Evolutionary conservation across 1,140 invertebrate genomes (phyloP), one percentile per base, ranked within the genome.

Genomic region (Brachionus calyciflorus): DNA sequence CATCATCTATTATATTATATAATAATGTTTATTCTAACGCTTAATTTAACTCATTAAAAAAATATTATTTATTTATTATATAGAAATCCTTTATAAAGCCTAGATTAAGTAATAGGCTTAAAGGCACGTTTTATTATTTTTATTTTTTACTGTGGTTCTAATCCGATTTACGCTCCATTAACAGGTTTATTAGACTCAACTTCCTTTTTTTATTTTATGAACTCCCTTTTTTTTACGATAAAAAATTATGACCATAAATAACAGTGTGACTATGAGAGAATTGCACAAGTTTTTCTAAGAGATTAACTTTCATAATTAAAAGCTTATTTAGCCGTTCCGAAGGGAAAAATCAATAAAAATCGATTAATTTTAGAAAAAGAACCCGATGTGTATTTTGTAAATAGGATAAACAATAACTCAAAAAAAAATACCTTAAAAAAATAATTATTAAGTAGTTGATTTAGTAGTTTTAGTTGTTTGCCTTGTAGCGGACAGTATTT

Each of bases 351-450:
- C 55, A 60, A 37, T 37, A 37, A 12, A 37, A 60, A 60, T 60
- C 26, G 30, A 37, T 60, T 33, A 60, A 60, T 37, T 17, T 33
- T 37, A 37, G 4, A 5, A 37, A 37, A 37, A 37, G n/a, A n/a
- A n/a, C n/a, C n/a, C n/a, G n/a, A n/a, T n/a, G n/a, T n/a, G n/a
- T 37, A 37, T 9, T 9, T 37, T 37, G 9, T 37, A 37, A 37
- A 37, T 5, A 37, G 3, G 9, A 37, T 37, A 37, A 37, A 9
- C n/a, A n/a, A n/a, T n/a, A n/a, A n/a, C n/a, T n/a, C n/a, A n/a
- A n/a, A n/a, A n/a, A n/a, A 55, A 53, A 55, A 55, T 55, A 55
- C 53, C 53, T 55, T 55, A 55, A 30, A 55, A 55, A 55, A 55
- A 55, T 55, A 55, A 55, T 28, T 55, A 55, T 55, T 55, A 55